Evolutionary conservation across 1,140 invertebrate species (phyloP), one percentile per base, ranked within the genome.

Genomic region (Drosophila busckii): DNA sequence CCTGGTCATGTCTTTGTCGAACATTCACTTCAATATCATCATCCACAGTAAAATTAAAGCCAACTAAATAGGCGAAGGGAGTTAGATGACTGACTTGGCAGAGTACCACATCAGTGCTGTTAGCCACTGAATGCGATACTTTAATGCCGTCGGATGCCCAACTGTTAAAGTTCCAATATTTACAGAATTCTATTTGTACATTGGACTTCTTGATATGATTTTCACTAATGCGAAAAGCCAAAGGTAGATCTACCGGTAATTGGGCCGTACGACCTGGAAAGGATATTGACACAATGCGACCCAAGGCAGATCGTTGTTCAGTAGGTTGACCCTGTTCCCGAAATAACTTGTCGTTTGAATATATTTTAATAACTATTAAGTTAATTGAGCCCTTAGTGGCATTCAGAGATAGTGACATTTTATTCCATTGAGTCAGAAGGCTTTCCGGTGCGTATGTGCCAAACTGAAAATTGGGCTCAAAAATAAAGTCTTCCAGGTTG

Each of bases 41-140:
- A 5, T 84, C 60, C 7, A 40, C 52, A 6, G 69, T 52, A 16
- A 76, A 63, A 16, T 87, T 80, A 41, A 71, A 69, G 1, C 60
- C 60, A n/a, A 91, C 70, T 22, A 92, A 68, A 65, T 91, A 88
- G 2, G 89, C 90, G 76, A 91, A 91, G 78, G 91, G 89, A 10
- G 91, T 91, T 28, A 92, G 82, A 76, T 91, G 91, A 20, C 89
- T 88, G 52, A 89, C 90, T 22, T 88, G 82, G 71, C 91, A 92
- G 2, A 90, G 31, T 3, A 89, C 87, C 4, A 90, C 67, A 25
- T 88, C 75, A 4, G 73, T 53, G 2, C 85, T 59, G 8, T 12
- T 9, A 4, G 15, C 15, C n/a, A 44, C 58, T 3, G 15, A 19
- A n/a, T 22, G 56, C 0, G 38, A 8, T 5, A 58, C 60, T 6